Percentiles rank a stretch among this genome's conserved stretches.
Evolutionary conservation across 2,113 vertebrate species (phyloP).

Genomic region (Pseudorasbora parva): DNA sequence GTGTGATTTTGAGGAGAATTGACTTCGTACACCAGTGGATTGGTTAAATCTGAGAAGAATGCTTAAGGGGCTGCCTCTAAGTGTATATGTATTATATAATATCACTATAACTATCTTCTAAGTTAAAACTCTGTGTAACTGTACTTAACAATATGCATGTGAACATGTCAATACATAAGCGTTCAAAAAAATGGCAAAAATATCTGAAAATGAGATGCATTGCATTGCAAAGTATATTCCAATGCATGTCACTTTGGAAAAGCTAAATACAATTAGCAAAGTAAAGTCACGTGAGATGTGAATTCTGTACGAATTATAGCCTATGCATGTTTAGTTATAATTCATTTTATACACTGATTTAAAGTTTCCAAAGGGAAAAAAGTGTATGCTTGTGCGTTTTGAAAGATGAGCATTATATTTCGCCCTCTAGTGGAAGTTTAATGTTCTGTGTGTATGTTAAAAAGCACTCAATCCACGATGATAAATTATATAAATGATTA

Average conservation of each 20-base stretch:
- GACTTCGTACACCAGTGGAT: background rate
- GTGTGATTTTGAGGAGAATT: background rate
- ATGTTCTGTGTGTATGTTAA: background rate
- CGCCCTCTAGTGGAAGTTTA: slow-evolving; percentile 2
- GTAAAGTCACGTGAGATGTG: background rate
- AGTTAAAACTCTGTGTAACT: background rate
- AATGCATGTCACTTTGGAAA: background rate
- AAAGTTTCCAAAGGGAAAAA: background rate
- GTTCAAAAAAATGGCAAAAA: too few species aligned
- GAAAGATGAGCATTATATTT: background rate
- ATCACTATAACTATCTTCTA: background rate
- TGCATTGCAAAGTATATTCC: background rate
- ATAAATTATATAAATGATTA: background rate
- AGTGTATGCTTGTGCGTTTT: background rate
- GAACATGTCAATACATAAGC: background rate
- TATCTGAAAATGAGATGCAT: too few species aligned
- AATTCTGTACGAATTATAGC: background rate
- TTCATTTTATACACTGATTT: background rate
- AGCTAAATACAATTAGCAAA: background rate
- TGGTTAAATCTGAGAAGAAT: background rate
- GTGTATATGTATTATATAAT: background rate
- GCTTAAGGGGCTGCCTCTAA: background rate
- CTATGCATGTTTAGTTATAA: background rate
- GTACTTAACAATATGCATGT: background rate
- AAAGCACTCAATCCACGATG: background rate